Percentiles rank a stretch among this genome's conserved stretches.
phyloP scores from a whole-genome alignment of 2,797 vertebrate genomes.

The Poeciliopsis paucimaculata region DNA sequence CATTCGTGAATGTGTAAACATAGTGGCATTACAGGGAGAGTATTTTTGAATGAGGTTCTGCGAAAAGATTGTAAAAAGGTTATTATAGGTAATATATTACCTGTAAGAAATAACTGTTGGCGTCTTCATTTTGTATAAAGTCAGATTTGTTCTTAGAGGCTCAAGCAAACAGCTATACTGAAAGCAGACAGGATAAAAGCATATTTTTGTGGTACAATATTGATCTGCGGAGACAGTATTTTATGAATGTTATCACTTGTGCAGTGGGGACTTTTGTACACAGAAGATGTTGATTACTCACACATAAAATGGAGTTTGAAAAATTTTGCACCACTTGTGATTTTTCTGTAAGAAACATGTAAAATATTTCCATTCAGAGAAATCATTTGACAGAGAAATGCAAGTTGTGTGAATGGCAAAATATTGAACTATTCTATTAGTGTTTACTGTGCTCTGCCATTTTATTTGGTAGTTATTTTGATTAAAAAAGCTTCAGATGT shows the following conservation, averaged over 20 bases:
- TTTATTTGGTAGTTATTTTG: neutral
- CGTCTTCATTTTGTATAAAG: neutral
- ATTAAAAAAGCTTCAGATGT: neutral
- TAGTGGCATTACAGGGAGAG: neutral
- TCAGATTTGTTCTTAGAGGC: neutral
- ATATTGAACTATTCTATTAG: neutral
- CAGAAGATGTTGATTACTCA: neutral
- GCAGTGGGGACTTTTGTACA: neutral
- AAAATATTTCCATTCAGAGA: neutral
- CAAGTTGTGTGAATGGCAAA: neutral
- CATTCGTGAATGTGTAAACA: constrained; percentile 1
- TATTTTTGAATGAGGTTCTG: neutral
- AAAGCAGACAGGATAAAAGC: neutral
- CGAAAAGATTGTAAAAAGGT: neutral
- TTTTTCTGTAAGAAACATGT: neutral
- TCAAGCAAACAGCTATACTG: neutral
- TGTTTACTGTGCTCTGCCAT: neutral
- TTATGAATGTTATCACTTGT: neutral
- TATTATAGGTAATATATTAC: neutral
- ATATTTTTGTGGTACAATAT: neutral
- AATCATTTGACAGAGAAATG: neutral
- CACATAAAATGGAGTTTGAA: neutral
- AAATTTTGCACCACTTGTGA: neutral
- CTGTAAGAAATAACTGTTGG: neutral
- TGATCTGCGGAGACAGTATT: neutral